These are phyloP conservation scores for Gnathonemus longibarbis DNA, from an alignment of 2,113 vertebrate genomes.

Conservation along the genomic window DNA sequence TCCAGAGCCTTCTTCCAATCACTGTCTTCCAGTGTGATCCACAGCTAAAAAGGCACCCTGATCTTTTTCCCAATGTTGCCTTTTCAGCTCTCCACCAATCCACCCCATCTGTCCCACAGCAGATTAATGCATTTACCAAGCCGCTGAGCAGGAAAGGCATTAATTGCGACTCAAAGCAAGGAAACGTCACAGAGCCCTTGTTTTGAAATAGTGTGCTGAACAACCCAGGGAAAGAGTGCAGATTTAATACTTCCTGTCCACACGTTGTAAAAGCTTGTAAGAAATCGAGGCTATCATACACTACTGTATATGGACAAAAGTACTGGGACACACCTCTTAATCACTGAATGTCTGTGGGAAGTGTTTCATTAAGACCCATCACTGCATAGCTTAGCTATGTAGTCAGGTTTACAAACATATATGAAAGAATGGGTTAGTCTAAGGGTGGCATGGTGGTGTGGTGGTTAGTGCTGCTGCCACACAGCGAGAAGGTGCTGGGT, in stretches of 20 bases:
- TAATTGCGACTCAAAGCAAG: conserved; percentile 64
- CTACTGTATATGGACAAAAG: neutral
- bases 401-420: neutral
- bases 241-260: conserved; percentile 26
- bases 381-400: neutral
- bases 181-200: conserved; percentile 56
- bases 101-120: conserved; percentile 28
- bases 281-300: neutral
- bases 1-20: conserved; percentile 4
- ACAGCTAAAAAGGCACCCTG: neutral
- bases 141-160: conserved; percentile 63
- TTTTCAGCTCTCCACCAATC: neutral
- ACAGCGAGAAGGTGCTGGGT: too few relatives aligned
- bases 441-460: too few relatives aligned
- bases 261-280: neutral
- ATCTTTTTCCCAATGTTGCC: neutral
- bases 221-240: conserved; percentile 37
- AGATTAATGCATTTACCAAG: conserved; percentile 64
- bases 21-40: neutral
- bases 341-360: neutral
- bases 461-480: too few relatives aligned
- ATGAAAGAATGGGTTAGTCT: neutral
- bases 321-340: neutral
- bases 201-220: conserved; percentile 53
- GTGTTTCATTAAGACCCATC: neutral